Base-by-base conservation (phyloP, 2,797 vertebrate genomes). In the Carduelis carduelis region DNA sequence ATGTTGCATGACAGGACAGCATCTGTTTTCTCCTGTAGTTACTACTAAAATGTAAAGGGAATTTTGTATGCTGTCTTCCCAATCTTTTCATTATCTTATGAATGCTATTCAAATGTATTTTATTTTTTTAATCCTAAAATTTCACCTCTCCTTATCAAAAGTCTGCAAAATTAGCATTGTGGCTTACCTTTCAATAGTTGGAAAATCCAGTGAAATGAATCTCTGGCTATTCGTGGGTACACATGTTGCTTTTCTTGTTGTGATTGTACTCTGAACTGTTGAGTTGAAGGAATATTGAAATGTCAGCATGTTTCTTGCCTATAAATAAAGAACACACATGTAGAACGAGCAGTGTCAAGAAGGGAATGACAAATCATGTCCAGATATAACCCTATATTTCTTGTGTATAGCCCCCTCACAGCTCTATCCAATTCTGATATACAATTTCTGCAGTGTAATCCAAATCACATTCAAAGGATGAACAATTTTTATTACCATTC, bases 251-350 rank as follows among this genome's bases (percentile, higher is more conserved):
- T 92, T 89, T 89, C 78, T 92, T 75, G n/a, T 52, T 85, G 75
- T 89, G 89, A 85, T 87, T 94, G 28, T 92, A 68, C 37, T 65
- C 43, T 93, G 90, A 94, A 80, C 75, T 39, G 49, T 85, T 71
- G 71, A 92, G 75, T 68, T 74, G 65, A 90, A 89, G 86, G 35
- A 75, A 87, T 92, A 93, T 59, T 87, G 89, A 93, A 94, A 91
- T 92, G 78, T 71, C 87, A 91, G 75, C 84, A 59, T 92, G 78
- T 83, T 92, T 89, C 68, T 89, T 89, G 75, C 89, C 82, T 89
- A 92, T 93, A 95, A 97, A 96, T 96, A 96, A 95, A 96, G 75
- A 95, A 71, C 35, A 94, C 43, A 43, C 84, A 85, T 2, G 5
- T 78, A 81, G 76, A 91, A 35, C 75, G 87, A 96, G 46, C 75